phyloP scores from a whole-genome alignment of 1,140 invertebrate genomes.

The Ips typographus region DNA sequence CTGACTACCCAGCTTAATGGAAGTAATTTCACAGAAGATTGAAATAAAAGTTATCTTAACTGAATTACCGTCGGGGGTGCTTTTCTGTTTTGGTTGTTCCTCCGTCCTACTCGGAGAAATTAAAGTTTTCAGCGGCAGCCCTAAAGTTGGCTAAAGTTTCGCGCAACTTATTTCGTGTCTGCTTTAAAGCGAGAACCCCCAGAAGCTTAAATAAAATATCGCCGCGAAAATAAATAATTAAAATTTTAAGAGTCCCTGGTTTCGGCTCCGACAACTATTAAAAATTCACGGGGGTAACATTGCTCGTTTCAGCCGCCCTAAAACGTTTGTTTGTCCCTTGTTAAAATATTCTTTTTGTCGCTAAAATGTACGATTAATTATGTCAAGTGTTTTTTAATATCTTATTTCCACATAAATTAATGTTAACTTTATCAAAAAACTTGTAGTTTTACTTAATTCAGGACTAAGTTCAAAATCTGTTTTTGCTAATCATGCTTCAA shows the following conservation, averaged over 20 bases:
- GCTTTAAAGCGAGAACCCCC: slow-evolving; percentile 28
- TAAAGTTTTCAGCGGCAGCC: slow-evolving; percentile 24
- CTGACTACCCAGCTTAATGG: slow-evolving; percentile 12
- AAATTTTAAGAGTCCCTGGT: slow-evolving; percentile 28
- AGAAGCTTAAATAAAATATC: slow-evolving; percentile 29
- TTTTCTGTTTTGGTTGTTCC: slow-evolving; percentile 27
- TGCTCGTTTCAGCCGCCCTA: slow-evolving; percentile 5
- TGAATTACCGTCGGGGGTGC: slow-evolving; percentile 17
- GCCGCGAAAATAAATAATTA: slow-evolving; percentile 29
- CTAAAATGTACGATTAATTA: slow-evolving; percentile 10
- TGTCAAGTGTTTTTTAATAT: background rate
- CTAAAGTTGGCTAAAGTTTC: slow-evolving; percentile 23
- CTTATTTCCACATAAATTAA: background rate
- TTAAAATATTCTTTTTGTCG: slow-evolving; percentile 23
- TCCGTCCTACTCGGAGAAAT: slow-evolving; percentile 18
- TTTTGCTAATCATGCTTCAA: too few relatives aligned
- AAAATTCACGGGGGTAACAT: slow-evolving; percentile 22
- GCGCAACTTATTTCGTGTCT: slow-evolving; percentile 26
- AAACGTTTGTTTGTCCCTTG: slow-evolving; percentile 13
- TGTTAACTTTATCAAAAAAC: too few relatives aligned
- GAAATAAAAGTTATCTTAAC: slow-evolving; percentile 30
- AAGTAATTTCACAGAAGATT: slow-evolving; percentile 29
- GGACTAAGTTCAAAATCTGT: too few relatives aligned
- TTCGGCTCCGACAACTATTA: slow-evolving; percentile 12
- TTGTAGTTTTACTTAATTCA: too few relatives aligned